Conservation (phyloP, 2,888 invertebrate species). For the Caprella mutica region DNA sequence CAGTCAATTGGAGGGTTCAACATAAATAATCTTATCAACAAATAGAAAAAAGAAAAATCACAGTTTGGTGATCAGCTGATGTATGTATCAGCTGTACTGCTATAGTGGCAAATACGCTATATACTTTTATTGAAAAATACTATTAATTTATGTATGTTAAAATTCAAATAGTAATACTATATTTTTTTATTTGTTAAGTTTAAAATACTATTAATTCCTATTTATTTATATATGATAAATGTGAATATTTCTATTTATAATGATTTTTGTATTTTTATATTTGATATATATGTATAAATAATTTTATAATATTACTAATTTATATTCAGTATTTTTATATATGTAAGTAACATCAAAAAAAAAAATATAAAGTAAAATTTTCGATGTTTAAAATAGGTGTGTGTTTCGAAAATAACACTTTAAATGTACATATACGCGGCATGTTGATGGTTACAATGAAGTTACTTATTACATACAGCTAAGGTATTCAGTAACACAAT, state of each 20-base stretch:
- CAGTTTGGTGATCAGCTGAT: too few species aligned
- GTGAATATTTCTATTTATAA: background rate
- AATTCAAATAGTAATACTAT: background rate
- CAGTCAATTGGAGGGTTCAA: too few species aligned
- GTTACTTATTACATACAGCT: too few species aligned
- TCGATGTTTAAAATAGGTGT: background rate
- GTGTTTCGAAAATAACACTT: background rate
- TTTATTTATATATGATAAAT: slow-evolving; percentile 4
- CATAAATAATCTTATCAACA: too few species aligned
- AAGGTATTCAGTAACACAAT: too few species aligned
- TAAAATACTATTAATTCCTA: background rate
- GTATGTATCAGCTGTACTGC: too few species aligned
- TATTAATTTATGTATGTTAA: background rate
- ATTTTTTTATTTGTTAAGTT: background rate
- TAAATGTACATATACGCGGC: too few species aligned
- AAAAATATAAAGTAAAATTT: background rate
- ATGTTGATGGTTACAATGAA: too few species aligned
- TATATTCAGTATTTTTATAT: background rate
- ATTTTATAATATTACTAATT: background rate
- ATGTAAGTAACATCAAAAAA: background rate
- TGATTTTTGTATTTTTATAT: background rate
- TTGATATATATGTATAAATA: slow-evolving; percentile 5
- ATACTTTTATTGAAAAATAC: too few species aligned
- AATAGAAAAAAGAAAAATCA: too few species aligned
- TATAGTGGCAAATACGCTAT: too few species aligned